Base-by-base conservation (phyloP, 37 sponge, comb jelly and placozoan species). In the Hormiphora californensis region DNA sequence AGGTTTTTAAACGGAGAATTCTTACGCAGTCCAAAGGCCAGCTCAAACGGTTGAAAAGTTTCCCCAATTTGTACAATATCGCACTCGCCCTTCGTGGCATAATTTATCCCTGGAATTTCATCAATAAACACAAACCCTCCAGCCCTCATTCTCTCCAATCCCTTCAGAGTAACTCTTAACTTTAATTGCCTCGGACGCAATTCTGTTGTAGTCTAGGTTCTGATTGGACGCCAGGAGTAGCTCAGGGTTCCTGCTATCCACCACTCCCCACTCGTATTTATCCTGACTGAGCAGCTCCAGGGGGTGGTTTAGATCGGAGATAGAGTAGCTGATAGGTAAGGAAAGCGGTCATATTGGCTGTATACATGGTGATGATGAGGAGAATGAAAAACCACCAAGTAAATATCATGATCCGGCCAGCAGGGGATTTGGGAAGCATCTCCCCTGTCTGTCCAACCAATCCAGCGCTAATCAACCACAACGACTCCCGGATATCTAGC, bases 281-380 rank as follows among this genome's bases (percentile, higher is more conserved):
- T 57, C 61, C 81, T 73, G 81, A 33, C 21, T 73, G 17, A 73
- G 81, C 11, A 73, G 81, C 5, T 73, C 81, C 81, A 43, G 40
- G 44, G 81, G 46, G 2, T 43, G 7, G 23, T 12, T 57, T 30
- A 57, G n/a, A 4, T 23, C 7, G n/a, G 27, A 28, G 30, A 23
- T 30, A 30, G 27, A 30, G 61, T 57, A 28, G n/a, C 23, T 57
- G 9, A 57, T 23, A 28, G 25, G 81, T 73, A 44, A 73, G 40
- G 81, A 73, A 73, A 3, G 81, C 81, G 23, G 81, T 73, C n/a
- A 73, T 4, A 46, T 73, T 73, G 23, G 81, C 81, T 2, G 81
- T 73, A 49, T 73, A 73, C 81, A 73, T 73, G 81, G 81, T 44
- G 2, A 73, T 25, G 8, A 73, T 73, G 81, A 73, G 81, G 44